A percentile compares a stretch with the other conserved stretches of the same genome.
These are phyloP conservation scores for Lerema accius DNA, from an alignment of 1,140 invertebrate species.

Conservation along the genomic window DNA sequence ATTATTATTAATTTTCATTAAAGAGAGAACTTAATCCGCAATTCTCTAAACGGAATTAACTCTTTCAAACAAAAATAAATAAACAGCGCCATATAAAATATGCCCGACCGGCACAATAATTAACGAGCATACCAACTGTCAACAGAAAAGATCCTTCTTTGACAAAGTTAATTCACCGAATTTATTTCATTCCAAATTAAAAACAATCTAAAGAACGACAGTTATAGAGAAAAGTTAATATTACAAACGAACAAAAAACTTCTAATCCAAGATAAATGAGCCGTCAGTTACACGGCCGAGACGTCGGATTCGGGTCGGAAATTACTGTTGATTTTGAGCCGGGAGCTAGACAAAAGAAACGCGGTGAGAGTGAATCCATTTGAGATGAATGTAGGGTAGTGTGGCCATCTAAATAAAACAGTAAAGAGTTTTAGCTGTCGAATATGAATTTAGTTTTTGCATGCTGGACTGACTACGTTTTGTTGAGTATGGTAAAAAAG, in stretches of 20 bases:
- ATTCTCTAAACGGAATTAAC: no score
- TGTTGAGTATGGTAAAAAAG: neutral
- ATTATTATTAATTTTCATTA: no score
- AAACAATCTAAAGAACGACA: conserved; percentile 23
- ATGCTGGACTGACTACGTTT: conserved; percentile 2
- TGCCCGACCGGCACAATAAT: no score
- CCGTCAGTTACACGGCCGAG: conserved; percentile 45
- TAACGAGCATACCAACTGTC: neutral
- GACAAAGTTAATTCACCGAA: conserved; percentile 5
- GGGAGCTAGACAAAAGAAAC: conserved; percentile 58
- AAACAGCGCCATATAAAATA: no score
- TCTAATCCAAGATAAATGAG: conserved; percentile 58
- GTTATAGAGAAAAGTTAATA: conserved; percentile 9
- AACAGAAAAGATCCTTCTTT: conserved; percentile 8
- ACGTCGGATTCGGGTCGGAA: conserved; percentile 62
- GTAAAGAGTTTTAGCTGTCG: neutral
- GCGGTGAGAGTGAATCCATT: conserved; percentile 61
- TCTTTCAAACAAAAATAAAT: no score
- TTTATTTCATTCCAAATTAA: conserved; percentile 18
- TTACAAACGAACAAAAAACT: conserved; percentile 42
- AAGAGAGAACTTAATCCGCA: no score
- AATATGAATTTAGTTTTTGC: conserved; percentile 10
- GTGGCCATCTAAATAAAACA: conserved; percentile 16
- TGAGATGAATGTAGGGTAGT: conserved; percentile 30
- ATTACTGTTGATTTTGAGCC: conserved; percentile 60